phyloP scores from a whole-genome alignment of 2,888 invertebrate genomes.

The Dioctria rufipes region DNA sequence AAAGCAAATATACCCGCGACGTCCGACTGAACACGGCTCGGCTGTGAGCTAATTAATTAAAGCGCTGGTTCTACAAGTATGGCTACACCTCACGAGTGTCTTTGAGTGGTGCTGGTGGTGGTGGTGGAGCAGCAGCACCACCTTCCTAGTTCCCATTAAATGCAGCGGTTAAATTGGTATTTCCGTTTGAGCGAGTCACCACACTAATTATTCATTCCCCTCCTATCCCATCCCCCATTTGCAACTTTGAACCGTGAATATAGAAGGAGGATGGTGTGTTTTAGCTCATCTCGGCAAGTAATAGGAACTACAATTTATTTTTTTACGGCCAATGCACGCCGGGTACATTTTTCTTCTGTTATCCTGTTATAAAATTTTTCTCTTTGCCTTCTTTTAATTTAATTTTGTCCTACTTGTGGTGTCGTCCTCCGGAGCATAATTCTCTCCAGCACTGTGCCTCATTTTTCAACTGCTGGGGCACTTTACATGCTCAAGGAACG shows the following conservation, averaged over 20 bases:
- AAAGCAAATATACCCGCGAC: slow-evolving; percentile 33
- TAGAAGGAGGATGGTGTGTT: too few species aligned
- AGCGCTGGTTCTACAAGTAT: slow-evolving; percentile 21
- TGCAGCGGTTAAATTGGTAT: slow-evolving; percentile 47
- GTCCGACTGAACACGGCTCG: slow-evolving; percentile 21
- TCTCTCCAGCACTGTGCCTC: slow-evolving; percentile 35
- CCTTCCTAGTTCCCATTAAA: slow-evolving; percentile 37
- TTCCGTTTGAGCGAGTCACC: slow-evolving; percentile 48
- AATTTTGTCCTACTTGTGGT: slow-evolving; percentile 44
- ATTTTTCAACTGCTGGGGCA: slow-evolving; percentile 48
- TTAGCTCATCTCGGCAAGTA: slow-evolving; percentile 23
- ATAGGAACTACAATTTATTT: background rate
- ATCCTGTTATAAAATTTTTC: slow-evolving; percentile 6
- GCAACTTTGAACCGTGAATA: background rate
- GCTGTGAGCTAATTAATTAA: slow-evolving; percentile 33
- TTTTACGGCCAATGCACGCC: slow-evolving; percentile 34
- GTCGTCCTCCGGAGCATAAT: slow-evolving; percentile 47
- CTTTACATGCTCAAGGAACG: slow-evolving; percentile 49
- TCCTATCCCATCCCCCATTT: too few species aligned
- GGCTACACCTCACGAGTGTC: slow-evolving; percentile 27
- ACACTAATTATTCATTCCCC: slow-evolving; percentile 34
- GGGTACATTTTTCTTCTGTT: slow-evolving; percentile 25
- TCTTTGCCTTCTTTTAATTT: slow-evolving; percentile 47
- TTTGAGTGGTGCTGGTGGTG: background rate
- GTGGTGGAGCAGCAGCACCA: background rate